Base-by-base conservation (phyloP, 2,797 vertebrate genomes). In the Odontamblyopus lacepedii region DNA sequence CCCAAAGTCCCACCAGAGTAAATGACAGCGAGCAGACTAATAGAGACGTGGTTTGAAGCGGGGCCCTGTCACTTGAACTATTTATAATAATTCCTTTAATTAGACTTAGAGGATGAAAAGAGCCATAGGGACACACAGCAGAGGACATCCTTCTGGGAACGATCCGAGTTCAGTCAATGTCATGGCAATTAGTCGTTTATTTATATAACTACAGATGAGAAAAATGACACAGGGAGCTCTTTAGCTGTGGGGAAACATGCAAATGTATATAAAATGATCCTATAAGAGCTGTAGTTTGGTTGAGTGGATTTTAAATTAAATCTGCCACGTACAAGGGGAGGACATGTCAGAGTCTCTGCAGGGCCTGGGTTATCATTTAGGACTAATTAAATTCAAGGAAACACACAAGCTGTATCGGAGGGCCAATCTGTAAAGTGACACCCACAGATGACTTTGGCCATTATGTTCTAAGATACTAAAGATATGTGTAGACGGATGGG, bases 341-440 rank as follows among this genome's bases (percentile, higher is more conserved):
- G 27, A 68, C 56, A 35, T 56, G 66, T 56, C 66, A 56, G 67
- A 27, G 53, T 44, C 67, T 41, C 67, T 23, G 51, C n/a, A 23
- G 32, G 55, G 12, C 8, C 35, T 13, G 53, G 55, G 67, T 57
- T 38, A 68, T 56, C 51, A 27, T 69, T 69, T 59, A 57, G 26
- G 67, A 41, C 16, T 67, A 67, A 67, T 67, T 53, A 30, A 67
- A 53, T 66, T 26, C 48, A 66, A 66, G 41, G 27, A 32, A 6
- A 65, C 63, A 65, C 41, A 27, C 23, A 64, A 23, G 15, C 26
- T 59, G 8, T 51, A 66, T 65, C 63, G 13, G 15, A 29, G 27
- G n/a, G 48, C 8, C 48, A 65, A 67, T 67, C 65, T 53, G 65
- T 30, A 55, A 67, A 67, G 50, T 67, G 27, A 67, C 50, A 53